Conservation (phyloP, 2,113 vertebrate species). For the Chloroceryle aenea region DNA sequence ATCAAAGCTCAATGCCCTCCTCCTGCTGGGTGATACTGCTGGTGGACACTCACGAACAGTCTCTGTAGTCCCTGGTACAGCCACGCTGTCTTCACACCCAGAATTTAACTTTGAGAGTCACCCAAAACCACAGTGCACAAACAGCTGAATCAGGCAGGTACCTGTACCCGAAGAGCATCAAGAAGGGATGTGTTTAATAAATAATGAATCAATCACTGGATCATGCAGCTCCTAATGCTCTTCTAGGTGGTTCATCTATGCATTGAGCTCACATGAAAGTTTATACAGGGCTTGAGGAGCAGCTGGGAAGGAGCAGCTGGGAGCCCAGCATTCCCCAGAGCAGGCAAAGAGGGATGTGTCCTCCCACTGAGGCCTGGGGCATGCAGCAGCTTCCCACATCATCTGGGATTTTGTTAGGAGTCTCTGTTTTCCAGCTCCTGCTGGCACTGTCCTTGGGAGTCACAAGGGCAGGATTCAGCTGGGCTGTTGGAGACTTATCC, state of each 20-base stretch:
- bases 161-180: not conserved
- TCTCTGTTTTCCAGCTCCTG: not conserved
- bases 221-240: not conserved
- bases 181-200: not conserved
- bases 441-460: not conserved
- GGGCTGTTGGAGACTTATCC: not conserved
- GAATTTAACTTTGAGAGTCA: not conserved
- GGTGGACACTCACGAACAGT: fast-evolving
- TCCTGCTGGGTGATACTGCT: not conserved
- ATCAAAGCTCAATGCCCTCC: not conserved
- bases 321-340: fast-evolving
- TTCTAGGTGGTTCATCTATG: not conserved
- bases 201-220: not conserved
- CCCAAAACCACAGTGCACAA: not conserved
- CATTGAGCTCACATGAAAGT: not conserved
- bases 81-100: fast-evolving
- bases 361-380: not conserved
- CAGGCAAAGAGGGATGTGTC: fast-evolving
- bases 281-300: not conserved
- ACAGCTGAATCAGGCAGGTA: not conserved
- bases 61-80: not conserved
- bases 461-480: not conserved
- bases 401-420: not conserved
- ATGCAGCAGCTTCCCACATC: not conserved
- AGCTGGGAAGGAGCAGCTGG: not conserved